A percentile compares a stretch with the other conserved stretches of the same genome.
These are phyloP conservation scores for Hipparchia semele DNA, from an alignment of 2,888 invertebrate species.

Conservation along the genomic window DNA sequence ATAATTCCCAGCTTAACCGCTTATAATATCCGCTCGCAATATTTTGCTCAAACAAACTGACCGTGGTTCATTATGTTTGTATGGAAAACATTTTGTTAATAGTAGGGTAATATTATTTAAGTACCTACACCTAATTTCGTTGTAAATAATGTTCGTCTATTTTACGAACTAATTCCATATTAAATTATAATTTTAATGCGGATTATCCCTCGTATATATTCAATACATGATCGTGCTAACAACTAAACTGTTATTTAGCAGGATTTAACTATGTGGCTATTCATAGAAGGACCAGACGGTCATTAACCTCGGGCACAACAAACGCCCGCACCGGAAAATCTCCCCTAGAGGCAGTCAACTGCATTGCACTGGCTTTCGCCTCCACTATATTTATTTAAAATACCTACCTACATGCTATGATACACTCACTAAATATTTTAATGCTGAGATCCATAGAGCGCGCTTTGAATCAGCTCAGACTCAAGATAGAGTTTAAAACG, in stretches of 20 bases:
- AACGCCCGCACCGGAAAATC: background rate
- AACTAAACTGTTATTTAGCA: too few species aligned
- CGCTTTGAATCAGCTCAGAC: too few species aligned
- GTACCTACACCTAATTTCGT: conserved; percentile 5
- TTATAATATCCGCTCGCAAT: conserved; percentile 4
- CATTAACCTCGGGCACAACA: background rate
- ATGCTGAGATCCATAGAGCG: too few species aligned
- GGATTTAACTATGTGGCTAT: too few species aligned
- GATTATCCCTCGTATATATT: too few species aligned
- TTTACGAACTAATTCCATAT: too few species aligned
- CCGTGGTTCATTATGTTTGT: conserved; percentile 9
- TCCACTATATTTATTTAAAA: background rate
- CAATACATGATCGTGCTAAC: too few species aligned
- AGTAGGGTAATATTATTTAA: conserved; percentile 11
- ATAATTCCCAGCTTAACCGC: conserved; percentile 7
- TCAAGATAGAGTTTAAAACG: too few species aligned
- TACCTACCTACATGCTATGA: too few species aligned
- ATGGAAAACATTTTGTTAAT: conserved; percentile 10
- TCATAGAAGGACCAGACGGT: background rate
- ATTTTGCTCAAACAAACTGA: conserved; percentile 16
- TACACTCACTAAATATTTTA: too few species aligned
- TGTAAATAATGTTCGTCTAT: conserved; percentile 1
- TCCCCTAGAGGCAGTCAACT: background rate
- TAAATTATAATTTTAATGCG: too few species aligned
- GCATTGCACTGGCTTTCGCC: background rate